Base-by-base conservation (phyloP, 2,888 invertebrate genomes). In the Desoria tigrina region DNA sequence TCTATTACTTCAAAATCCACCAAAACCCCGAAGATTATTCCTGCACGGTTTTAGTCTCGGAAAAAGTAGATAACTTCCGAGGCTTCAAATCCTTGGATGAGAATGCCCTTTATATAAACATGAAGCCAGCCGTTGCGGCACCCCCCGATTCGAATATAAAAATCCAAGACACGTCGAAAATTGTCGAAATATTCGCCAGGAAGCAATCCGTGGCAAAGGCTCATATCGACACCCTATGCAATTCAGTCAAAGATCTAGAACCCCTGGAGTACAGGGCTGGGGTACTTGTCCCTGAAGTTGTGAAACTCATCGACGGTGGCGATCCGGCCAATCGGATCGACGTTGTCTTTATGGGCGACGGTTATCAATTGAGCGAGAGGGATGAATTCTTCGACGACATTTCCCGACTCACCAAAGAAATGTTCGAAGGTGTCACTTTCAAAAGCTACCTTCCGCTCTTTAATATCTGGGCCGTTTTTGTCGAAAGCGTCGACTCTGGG, bases 271-370 rank as follows among this genome's bases (percentile, higher is more conserved):
- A 68, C 1, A 73, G 73, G 65, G 60, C 73, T n/a, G 21, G 54
- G 0, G 55, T 42, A 28, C 28, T 18, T 27, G 50, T 56, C 28
- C 66, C 71, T 1, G 74, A 74, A 66, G 60, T 74, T n/a, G n/a
- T 55, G 0, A 72, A 73, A 61, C 64, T 74, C 18, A 63, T 72
- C 11, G 71, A 74, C 51, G 61, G 67, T 0, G 74, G 74, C 11
- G 66, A 71, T 42, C 71, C 66, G 24, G 26, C 42, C 0, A 74
- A 74, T 57, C 39, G 73, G 45, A 68, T 72, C 26, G 73, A 73
- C 24, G 70, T 74, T 18, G 73, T 73, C n/a, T 73, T 74, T 26
- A 74, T 74, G 74, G 74, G 74, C 1, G 72, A 72, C 50, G 72
- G 72, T 1, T 72, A 72, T 59, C 66, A 51, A 11, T 37, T 60